Percentiles rank a stretch among this genome's conserved stretches.
phyloP scores from a whole-genome alignment of 2,888 invertebrate genomes.

The Carterocephalus palaemon region DNA sequence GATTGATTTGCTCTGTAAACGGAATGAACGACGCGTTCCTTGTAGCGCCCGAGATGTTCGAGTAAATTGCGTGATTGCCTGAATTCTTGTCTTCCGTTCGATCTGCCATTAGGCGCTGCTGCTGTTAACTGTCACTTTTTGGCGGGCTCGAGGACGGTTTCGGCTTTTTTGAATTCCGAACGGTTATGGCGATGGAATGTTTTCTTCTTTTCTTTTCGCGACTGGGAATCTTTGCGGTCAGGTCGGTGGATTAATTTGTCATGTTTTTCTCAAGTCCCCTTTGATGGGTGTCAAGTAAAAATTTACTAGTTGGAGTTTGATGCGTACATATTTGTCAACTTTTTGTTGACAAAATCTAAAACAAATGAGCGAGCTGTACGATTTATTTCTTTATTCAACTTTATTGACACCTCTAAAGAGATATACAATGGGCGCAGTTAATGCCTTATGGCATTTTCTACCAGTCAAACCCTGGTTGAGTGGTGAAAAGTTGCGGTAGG shows the following conservation, averaged over 20 bases:
- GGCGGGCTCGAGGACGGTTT: slow-evolving; percentile 10
- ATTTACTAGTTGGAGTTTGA: background rate
- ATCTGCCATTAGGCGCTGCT: background rate
- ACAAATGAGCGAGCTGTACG: too few relatives aligned
- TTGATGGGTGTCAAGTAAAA: background rate
- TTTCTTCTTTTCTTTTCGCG: slow-evolving; percentile 3
- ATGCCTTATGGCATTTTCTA: too few relatives aligned
- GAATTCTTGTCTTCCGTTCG: slow-evolving; percentile 8
- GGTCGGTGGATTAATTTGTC: slow-evolving; percentile 11
- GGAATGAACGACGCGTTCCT: slow-evolving; percentile 19
- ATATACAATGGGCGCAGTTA: too few relatives aligned
- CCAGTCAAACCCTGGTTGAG: too few relatives aligned
- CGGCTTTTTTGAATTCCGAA: slow-evolving; percentile 18
- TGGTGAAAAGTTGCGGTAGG: too few relatives aligned
- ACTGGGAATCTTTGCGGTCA: slow-evolving; percentile 2
- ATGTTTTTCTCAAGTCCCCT: slow-evolving; percentile 7
- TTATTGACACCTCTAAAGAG: too few relatives aligned
- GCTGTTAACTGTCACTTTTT: slow-evolving; percentile 17
- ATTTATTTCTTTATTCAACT: too few relatives aligned
- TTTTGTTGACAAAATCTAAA: too few relatives aligned
- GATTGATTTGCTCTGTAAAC: slow-evolving; percentile 21
- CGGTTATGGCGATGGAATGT: slow-evolving; percentile 7
- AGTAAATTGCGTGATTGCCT: slow-evolving; percentile 16
- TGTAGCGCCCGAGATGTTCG: slow-evolving; percentile 9
- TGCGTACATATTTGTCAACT: too few relatives aligned